Percentiles rank a stretch among this genome's conserved stretches.
Evolutionary conservation across 2,797 vertebrate genomes (phyloP).

Genomic region (Chaetodon trifasciatus): DNA sequence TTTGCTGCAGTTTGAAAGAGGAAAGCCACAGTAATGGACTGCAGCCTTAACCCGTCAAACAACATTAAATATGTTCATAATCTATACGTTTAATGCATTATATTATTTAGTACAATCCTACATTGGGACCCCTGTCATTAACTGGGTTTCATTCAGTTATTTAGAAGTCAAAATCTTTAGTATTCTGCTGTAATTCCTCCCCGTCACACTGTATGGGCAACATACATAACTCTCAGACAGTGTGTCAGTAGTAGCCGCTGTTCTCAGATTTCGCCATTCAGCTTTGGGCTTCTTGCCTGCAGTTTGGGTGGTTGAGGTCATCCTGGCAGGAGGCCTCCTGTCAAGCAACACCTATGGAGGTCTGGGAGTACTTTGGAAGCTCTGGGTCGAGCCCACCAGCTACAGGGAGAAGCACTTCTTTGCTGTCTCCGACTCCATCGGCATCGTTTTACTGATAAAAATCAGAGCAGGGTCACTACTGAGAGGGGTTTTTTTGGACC

Average conservation of each 20-base stretch:
- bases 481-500: slow-evolving; percentile 39
- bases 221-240: slow-evolving; percentile 35
- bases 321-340: slow-evolving; percentile 60
- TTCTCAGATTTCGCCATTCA: slow-evolving; percentile 56
- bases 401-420: slow-evolving; percentile 22
- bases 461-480: slow-evolving; percentile 41
- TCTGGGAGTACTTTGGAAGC: slow-evolving; percentile 60
- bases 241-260: slow-evolving; percentile 44
- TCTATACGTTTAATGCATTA: not conserved
- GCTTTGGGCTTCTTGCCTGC: slow-evolving; percentile 46
- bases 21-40: not conserved
- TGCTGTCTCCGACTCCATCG: slow-evolving; percentile 22
- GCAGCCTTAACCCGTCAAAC: not conserved
- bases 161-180: not conserved
- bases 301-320: slow-evolving; percentile 74
- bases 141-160: not conserved
- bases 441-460: slow-evolving; percentile 61
- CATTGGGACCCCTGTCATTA: not conserved
- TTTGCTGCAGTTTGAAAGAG: not conserved
- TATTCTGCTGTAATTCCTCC: slow-evolving; percentile 19
- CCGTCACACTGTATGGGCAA: slow-evolving; percentile 51
- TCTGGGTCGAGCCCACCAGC: slow-evolving; percentile 16
- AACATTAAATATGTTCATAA: not conserved
- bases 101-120: not conserved
- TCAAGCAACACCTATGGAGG: slow-evolving; percentile 71